These are phyloP conservation scores for Drosophila novamexicana DNA, from an alignment of 1,140 invertebrate genomes.

Conservation along the genomic window DNA sequence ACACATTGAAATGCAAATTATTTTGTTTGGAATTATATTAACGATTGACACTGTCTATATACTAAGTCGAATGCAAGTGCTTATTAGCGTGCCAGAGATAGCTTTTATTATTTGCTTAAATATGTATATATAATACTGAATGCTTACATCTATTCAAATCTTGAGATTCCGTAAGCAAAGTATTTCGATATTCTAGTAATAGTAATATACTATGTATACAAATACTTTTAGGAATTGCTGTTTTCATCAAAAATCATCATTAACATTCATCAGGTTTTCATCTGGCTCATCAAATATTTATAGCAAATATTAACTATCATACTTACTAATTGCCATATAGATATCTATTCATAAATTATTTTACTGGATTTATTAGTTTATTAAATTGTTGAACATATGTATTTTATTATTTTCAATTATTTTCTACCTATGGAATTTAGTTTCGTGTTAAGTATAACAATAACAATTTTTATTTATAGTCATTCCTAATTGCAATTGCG, in stretches of 20 bases:
- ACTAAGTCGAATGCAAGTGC: slow-evolving; percentile 34
- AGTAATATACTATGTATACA: not conserved
- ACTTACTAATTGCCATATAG: not conserved
- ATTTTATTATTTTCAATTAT: not conserved
- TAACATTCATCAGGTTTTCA: not conserved
- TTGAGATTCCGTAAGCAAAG: not conserved
- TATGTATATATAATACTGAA: slow-evolving; percentile 24
- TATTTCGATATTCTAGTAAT: not conserved
- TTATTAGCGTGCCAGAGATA: slow-evolving; percentile 55
- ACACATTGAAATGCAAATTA: slow-evolving; percentile 69
- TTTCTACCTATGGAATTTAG: not conserved
- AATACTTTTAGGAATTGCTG: not conserved
- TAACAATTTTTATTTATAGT: too few species aligned
- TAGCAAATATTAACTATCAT: not conserved
- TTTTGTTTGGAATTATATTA: slow-evolving; percentile 53
- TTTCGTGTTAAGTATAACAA: too few species aligned
- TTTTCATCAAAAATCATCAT: slow-evolving; percentile 10
- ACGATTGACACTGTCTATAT: slow-evolving; percentile 50
- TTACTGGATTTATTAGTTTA: not conserved
- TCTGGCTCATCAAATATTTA: slow-evolving; percentile 14
- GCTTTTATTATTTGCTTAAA: slow-evolving; percentile 65
- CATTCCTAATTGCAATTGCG: too few species aligned
- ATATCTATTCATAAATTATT: slow-evolving; percentile 6
- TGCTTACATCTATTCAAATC: not conserved
- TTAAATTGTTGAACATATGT: not conserved